These are phyloP conservation scores for Coreius guichenoti DNA, from an alignment of 2,797 vertebrate genomes.

Conservation along the genomic window DNA sequence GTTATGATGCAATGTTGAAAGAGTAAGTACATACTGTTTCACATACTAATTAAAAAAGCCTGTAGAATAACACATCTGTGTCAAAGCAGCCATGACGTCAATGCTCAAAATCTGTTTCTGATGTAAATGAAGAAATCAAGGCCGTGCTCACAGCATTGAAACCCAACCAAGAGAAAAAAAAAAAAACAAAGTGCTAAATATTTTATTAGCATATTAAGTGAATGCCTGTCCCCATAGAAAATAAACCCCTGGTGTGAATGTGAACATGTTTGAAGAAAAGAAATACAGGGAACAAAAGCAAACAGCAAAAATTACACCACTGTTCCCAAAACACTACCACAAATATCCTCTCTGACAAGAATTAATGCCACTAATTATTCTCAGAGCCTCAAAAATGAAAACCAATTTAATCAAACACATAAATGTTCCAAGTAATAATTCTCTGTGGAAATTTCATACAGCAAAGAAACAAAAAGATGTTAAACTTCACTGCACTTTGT, in stretches of 20 bases:
- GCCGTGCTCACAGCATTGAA: background rate
- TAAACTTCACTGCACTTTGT: background rate
- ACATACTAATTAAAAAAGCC: background rate
- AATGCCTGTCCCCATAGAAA: conserved; percentile 14
- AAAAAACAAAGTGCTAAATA: conserved; percentile 13
- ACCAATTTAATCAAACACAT: conserved; percentile 16
- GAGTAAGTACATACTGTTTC: background rate
- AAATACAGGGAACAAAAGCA: conserved; percentile 29
- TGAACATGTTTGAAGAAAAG: conserved; percentile 18
- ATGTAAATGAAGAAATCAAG: background rate
- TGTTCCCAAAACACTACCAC: conserved; percentile 9
- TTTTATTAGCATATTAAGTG: conserved; percentile 41
- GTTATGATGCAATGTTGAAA: background rate
- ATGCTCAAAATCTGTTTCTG: background rate
- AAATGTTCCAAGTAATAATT: background rate
- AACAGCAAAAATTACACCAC: conserved; percentile 29
- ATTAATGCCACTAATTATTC: background rate
- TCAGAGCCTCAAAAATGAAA: conserved; percentile 12
- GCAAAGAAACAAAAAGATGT: background rate
- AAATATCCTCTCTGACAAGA: background rate
- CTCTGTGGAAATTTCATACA: background rate
- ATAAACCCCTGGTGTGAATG: background rate
- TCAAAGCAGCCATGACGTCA: background rate
- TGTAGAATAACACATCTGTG: background rate
- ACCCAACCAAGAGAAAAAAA: background rate